Base-by-base conservation (phyloP, 2,888 invertebrate species). In the Alcis repandata region DNA sequence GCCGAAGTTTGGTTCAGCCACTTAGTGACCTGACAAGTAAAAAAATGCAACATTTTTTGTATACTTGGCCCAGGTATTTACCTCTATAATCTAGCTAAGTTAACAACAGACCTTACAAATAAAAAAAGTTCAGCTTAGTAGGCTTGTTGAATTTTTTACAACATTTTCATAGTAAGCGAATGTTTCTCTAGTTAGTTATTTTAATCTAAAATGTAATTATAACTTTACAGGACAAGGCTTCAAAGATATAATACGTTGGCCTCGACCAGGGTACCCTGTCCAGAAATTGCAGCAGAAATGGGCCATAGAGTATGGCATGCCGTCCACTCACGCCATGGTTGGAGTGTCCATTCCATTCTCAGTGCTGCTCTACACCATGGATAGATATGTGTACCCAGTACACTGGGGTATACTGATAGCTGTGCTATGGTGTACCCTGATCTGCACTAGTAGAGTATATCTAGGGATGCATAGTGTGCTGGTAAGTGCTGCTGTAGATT, bases 281-380 rank as follows among this genome's bases (percentile, higher is more conserved):
- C 94, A 96, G 68, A 95, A 97, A 75, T 87, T 98, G 46, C 98
- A 98, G 84, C 95, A 95, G 49, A 97, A 98, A 90, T 98, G 98
- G 97, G 96, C 97, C 1, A 90, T 97, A 74, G 98, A 98, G 84
- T 98, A 98, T 91, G 98, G 98, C 13, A 98, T 98, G 97, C 98
- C 98, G 1, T 98, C 98, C 13, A 98, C 98, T 0, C 98, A 98
- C 88, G 98, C 98, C 8, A 98, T 98, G 97, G 97, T 98, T 41
- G 97, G 97, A 0, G 95, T 97, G 15, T 96, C 97, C 0, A 97
- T 98, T 77, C 98, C 98, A 41, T 97, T 98, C 86, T 96, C 97
- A 0, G 95, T 98, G 57, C 88, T 98, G 59, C 89, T 97, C 62
- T 97, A 96, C 79, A 97, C 98, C 2, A 95, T 96, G 87, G 95